These are phyloP conservation scores for Cephalopachus bancanus DNA, from an alignment of 2,797 vertebrate genomes.

Conservation along the genomic window DNA sequence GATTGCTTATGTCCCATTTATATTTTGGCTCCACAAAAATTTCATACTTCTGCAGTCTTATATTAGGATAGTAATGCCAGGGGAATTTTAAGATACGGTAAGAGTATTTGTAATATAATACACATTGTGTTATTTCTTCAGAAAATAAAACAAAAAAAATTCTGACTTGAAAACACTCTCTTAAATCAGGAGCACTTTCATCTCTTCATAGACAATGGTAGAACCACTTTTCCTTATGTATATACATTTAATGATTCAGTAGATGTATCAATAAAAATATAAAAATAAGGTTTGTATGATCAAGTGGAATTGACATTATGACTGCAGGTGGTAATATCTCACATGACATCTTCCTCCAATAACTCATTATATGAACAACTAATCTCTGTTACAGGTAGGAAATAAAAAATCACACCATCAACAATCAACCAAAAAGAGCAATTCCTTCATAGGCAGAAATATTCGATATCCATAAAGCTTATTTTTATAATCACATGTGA, in stretches of 20 bases:
- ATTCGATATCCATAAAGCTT: neutral
- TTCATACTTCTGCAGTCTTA: neutral
- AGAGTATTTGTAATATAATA: neutral
- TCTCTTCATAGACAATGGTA: neutral
- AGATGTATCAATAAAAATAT: neutral
- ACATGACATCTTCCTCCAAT: neutral
- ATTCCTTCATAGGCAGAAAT: neutral
- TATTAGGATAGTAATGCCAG: neutral
- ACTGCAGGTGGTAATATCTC: neutral
- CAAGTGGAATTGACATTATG: neutral
- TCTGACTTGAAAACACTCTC: neutral
- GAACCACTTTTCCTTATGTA: neutral
- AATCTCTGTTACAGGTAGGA: neutral
- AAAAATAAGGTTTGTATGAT: neutral
- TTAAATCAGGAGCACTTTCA: neutral
- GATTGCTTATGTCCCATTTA: neutral
- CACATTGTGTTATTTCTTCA: neutral
- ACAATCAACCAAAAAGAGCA: neutral
- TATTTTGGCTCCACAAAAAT: neutral
- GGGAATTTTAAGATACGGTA: neutral
- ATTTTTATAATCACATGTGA: no score
- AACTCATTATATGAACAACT: neutral
- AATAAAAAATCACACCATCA: neutral
- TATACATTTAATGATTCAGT: neutral
- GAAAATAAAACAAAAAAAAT: neutral